phyloP scores from a whole-genome alignment of 2,113 vertebrate genomes.

The Thymallus thymallus region DNA sequence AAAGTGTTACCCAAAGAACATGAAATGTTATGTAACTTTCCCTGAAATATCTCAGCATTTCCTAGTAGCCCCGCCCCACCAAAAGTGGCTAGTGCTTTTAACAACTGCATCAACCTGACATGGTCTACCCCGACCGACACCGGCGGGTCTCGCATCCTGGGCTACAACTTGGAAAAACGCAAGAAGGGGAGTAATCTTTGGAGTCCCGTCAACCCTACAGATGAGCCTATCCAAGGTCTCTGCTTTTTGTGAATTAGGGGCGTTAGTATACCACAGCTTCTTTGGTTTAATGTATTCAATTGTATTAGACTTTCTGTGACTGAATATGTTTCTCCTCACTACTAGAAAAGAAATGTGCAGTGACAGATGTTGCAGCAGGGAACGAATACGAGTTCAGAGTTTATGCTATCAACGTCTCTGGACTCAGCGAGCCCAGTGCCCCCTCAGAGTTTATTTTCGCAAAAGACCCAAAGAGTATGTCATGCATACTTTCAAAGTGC shows the following conservation, averaged over 20 bases:
- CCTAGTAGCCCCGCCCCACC: constrained; percentile 80
- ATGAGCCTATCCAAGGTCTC: constrained; percentile 74
- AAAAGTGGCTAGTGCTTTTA: constrained; percentile 73
- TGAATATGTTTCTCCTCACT: not conserved
- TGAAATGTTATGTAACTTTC: not conserved
- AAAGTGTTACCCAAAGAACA: not conserved
- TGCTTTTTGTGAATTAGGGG: not conserved
- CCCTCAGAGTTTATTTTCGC: constrained; percentile 78
- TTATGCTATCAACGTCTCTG: constrained; percentile 80
- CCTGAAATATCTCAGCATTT: constrained; percentile 64
- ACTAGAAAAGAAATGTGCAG: constrained; percentile 77
- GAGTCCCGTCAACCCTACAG: constrained; percentile 73
- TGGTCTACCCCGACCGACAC: constrained; percentile 78
- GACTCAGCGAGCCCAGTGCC: constrained; percentile 78
- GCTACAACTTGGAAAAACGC: constrained; percentile 85
- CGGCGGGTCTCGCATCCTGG: constrained; percentile 73
- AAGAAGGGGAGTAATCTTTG: constrained; percentile 84
- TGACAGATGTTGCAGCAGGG: constrained; percentile 76
- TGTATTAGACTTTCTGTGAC: not conserved
- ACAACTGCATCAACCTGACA: constrained; percentile 72
- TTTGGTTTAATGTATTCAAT: not conserved
- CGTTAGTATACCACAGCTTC: not conserved
- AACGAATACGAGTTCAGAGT: constrained; percentile 88
- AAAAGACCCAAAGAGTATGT: constrained; percentile 81
- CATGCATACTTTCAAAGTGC: not conserved